Evolutionary conservation across 2,797 vertebrate genomes (phyloP), one percentile per base, ranked within the genome.

Genomic region (Ctenochaetus hawaiiensis): DNA sequence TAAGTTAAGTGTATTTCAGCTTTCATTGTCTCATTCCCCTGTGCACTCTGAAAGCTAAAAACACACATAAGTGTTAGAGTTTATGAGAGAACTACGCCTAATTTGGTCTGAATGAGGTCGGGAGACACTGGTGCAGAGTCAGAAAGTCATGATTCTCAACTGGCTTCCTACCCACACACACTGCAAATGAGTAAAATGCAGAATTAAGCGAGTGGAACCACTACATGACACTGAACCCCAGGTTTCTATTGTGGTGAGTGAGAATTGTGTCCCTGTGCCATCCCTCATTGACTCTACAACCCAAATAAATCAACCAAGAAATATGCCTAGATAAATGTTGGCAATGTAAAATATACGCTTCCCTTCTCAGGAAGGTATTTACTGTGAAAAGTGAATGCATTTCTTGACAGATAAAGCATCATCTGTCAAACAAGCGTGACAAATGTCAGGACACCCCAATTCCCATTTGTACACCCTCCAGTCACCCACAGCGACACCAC

Each of bases 361-460:
- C 26, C 70, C 68, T 44, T 72, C 71, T 45, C 20, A 68, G 44
- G 39, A 44, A 73, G 37, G 59, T 66, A 56, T 74, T 81, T 85
- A 77, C 78, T 81, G 51, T 66, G n/a, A 74, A 67, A 77, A 49
- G 30, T 17, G 75, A 84, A 81, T 61, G 58, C 52, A 61, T 57
- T 67, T 20, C 72, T 59, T 67, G 73, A 90, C 48, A 83, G 84
- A 85, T 63, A 48, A 78, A 74, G 79, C 23, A 5, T 82, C 64
- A 67, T 86, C 89, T 8, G 39, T 41, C 39, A 41, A 41, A 41
- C 39, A 41, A 41, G 39, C 39, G 39, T 41, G 39, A 41, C 39
- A 41, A 41, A 41, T 86, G 82, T 93, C 88, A 91, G 61, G 88
- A 84, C 73, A 43, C 64, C 83, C 70, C 84, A 75, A 68, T 82